These are phyloP conservation scores for Phyto melanocephala DNA, from an alignment of 2,888 invertebrate genomes.

Conservation along the genomic window DNA sequence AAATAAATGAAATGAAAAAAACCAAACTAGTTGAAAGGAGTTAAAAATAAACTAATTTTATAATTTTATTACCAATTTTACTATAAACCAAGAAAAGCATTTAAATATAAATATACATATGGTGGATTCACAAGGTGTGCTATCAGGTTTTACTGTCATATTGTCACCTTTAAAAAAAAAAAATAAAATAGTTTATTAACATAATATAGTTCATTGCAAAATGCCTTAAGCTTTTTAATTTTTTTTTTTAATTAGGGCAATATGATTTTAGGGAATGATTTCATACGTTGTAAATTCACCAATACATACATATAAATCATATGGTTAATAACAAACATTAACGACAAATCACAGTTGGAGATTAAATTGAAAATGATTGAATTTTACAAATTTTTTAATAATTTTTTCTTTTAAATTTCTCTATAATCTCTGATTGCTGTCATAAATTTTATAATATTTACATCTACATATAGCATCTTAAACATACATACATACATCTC, in stretches of 20 bases:
- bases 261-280: no score
- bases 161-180: not conserved
- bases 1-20: not conserved
- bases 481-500: not conserved
- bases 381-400: not conserved
- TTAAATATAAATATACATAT: conserved; percentile 14
- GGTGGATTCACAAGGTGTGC: no score
- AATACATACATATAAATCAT: not conserved
- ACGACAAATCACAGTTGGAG: conserved; percentile 6
- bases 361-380: not conserved
- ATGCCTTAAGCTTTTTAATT: no score
- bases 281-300: no score
- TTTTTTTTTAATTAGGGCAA: no score
- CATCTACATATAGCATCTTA: not conserved
- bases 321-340: not conserved
- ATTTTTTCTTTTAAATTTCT: not conserved
- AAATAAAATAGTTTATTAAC: not conserved
- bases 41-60: conserved; percentile 1
- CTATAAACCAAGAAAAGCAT: conserved; percentile 33
- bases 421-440: not conserved
- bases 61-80: conserved; percentile 46
- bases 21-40: not conserved
- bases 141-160: no score
- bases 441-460: not conserved
- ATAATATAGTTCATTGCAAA: not conserved